phyloP scores from a whole-genome alignment of 1,140 invertebrate species.

The Batillaria attramentaria region DNA sequence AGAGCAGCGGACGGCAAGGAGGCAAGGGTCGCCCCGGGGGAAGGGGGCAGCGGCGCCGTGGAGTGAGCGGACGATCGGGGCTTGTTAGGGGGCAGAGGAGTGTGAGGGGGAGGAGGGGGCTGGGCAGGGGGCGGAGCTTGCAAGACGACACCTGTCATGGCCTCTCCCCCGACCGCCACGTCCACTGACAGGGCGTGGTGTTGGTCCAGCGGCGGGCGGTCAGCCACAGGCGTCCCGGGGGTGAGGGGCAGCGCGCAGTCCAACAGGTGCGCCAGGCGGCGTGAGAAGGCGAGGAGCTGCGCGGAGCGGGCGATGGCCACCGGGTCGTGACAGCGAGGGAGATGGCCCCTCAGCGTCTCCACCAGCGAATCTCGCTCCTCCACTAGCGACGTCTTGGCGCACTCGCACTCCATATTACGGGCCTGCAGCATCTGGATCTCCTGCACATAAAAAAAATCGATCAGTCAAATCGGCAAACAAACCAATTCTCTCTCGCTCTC shows the following conservation, averaged over 20 bases:
- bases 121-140: conserved; percentile 7
- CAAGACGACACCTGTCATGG: too few relatives aligned
- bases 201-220: not conserved
- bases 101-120: conserved; percentile 2
- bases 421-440: conserved; percentile 37
- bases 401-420: conserved; percentile 34
- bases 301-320: conserved; percentile 24
- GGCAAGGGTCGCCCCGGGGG: not conserved
- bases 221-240: not conserved
- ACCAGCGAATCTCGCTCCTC: conserved; percentile 39
- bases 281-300: conserved; percentile 23
- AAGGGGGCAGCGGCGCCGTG: not conserved
- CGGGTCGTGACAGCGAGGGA: conserved; percentile 36
- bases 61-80: not conserved
- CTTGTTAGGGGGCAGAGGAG: not conserved
- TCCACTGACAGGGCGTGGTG: conserved; percentile 5
- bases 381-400: conserved; percentile 28
- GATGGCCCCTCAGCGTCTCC: conserved; percentile 38
- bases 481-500: too few relatives aligned
- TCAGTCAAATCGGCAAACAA: too few relatives aligned
- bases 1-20: conserved; percentile 9
- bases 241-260: conserved; percentile 18
- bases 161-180: too few relatives aligned
- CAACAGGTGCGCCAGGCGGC: conserved; percentile 27
- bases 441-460: too few relatives aligned